phyloP scores from a whole-genome alignment of 1,140 invertebrate genomes.

The Bombus vancouverensis region DNA sequence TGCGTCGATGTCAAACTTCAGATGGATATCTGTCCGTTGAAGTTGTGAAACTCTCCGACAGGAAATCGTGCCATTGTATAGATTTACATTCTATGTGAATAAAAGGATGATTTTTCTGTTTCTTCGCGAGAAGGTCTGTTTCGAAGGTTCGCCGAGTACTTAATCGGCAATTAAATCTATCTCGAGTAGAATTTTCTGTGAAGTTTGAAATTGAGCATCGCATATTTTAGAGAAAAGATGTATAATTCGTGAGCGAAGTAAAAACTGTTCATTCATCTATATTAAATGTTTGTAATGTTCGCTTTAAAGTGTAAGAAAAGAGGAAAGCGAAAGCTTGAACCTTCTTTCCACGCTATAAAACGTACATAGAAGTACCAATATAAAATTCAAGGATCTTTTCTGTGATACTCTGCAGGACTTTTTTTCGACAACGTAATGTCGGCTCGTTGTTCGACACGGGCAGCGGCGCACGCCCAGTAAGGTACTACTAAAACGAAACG shows the following conservation, averaged over 20 bases:
- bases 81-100: not conserved
- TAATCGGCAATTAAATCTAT: not conserved
- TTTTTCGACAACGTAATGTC: constrained; percentile 21
- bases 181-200: not conserved
- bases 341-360: not conserved
- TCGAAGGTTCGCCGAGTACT: not conserved
- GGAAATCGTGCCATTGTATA: not conserved
- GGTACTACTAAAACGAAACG: constrained; percentile 71
- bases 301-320: not conserved
- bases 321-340: not conserved
- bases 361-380: no score
- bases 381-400: not conserved
- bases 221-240: no score
- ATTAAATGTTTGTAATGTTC: no score
- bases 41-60: not conserved
- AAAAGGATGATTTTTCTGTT: no score
- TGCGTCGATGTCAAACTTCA: not conserved
- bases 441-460: constrained; percentile 38
- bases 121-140: not conserved
- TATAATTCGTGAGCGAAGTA: no score
- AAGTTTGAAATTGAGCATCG: no score
- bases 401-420: not conserved
- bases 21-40: constrained; percentile 1
- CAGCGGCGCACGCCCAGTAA: constrained; percentile 37
- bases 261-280: not conserved